Evolutionary conservation across 2,113 vertebrate genomes (phyloP).

Genomic region (Cavia aperea): DNA sequence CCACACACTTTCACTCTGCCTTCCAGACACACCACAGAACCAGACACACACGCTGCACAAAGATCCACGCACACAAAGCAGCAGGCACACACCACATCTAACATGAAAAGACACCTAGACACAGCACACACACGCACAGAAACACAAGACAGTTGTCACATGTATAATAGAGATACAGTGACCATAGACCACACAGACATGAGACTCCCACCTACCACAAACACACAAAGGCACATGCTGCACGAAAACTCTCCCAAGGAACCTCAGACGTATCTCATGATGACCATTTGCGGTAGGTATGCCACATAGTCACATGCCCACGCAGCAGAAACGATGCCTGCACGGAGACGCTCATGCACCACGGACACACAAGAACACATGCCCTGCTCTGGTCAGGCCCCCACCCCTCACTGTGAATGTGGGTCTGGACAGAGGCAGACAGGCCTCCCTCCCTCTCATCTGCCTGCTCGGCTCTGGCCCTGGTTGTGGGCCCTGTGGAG

Average conservation of each 20-base stretch:
- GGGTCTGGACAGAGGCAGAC: neutral
- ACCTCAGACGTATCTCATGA: neutral
- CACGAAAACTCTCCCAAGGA: neutral
- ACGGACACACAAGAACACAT: neutral
- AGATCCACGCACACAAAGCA: neutral
- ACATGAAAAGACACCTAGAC: neutral
- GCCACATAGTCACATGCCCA: neutral
- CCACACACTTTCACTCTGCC: neutral
- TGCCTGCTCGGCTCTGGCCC: neutral
- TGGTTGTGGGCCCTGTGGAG: neutral
- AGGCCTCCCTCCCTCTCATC: neutral
- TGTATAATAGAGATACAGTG: neutral
- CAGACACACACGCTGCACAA: neutral
- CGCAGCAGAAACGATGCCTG: neutral
- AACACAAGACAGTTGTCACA: neutral
- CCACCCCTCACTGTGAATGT: neutral
- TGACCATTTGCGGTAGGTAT: neutral
- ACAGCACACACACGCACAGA: neutral
- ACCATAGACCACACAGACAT: neutral
- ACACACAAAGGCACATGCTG: neutral
- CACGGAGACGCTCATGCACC: neutral
- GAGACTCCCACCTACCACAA: neutral
- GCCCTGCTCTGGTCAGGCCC: neutral
- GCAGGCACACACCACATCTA: conserved; percentile 41
- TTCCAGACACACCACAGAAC: neutral